Percentiles rank a stretch among this genome's conserved stretches.
Evolutionary conservation across 1,140 invertebrate genomes (phyloP).

Genomic region (Macrotrachela quadricornifera): DNA sequence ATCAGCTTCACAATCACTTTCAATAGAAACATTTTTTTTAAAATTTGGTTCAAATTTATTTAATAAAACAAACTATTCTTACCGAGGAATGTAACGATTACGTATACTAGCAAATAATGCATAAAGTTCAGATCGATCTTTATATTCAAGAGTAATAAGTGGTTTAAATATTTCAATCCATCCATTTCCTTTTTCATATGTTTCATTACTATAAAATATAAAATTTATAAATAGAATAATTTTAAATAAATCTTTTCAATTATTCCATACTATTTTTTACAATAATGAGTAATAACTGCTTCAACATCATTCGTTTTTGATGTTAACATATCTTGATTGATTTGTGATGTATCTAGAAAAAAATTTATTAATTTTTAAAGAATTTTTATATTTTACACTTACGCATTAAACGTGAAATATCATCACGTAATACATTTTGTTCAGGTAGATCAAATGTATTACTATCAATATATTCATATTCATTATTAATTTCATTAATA

Average conservation of each 20-base stretch:
- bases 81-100: constrained; percentile 67
- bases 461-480: too few species aligned
- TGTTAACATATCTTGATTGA: too few species aligned
- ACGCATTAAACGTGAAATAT: constrained; percentile 23
- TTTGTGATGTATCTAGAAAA: background rate
- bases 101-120: constrained; percentile 76
- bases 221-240: background rate
- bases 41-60: constrained; percentile 4
- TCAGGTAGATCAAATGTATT: constrained; percentile 51
- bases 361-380: background rate
- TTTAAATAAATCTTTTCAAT: background rate
- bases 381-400: background rate
- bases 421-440: constrained; percentile 63
- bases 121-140: constrained; percentile 54
- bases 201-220: constrained; percentile 7
- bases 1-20: constrained; percentile 33
- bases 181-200: constrained; percentile 50
- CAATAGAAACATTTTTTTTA: constrained; percentile 10
- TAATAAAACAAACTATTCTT: constrained; percentile 10
- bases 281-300: constrained; percentile 1
- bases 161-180: constrained; percentile 79
- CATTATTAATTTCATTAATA: too few species aligned
- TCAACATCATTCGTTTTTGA: background rate
- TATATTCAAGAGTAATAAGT: constrained; percentile 62
- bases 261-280: background rate